Conservation (phyloP, 2,113 vertebrate genomes). For the Sprattus sprattus region DNA sequence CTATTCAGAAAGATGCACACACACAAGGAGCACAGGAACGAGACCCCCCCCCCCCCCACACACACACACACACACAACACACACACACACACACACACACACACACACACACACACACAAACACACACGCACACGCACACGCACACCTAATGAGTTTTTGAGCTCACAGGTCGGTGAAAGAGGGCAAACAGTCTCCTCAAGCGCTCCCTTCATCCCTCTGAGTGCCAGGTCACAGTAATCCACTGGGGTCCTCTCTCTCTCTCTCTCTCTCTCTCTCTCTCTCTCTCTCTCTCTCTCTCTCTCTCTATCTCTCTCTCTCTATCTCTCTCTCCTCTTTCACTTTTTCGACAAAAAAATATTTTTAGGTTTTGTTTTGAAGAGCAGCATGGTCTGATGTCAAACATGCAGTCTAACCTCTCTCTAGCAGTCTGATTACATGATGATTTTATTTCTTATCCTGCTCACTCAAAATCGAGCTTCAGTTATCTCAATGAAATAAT, state of each 20-base stretch:
- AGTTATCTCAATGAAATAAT: background rate
- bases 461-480: background rate
- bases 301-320: background rate
- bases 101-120: slow-evolving; percentile 30
- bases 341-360: background rate
- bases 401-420: background rate
- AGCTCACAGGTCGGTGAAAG: background rate
- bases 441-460: background rate
- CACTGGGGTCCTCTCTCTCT: background rate
- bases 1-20: background rate
- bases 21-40: slow-evolving; percentile 30
- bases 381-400: background rate
- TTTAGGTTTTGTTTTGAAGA: background rate
- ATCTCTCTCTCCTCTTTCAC: background rate
- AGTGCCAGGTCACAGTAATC: background rate
- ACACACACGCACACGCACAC: no score
- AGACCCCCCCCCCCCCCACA: background rate
- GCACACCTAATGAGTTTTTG: slow-evolving; percentile 57
- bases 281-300: background rate
- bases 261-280: background rate
- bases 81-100: slow-evolving; percentile 27
- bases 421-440: background rate
- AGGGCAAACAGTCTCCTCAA: background rate
- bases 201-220: background rate
- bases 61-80: background rate